These are phyloP conservation scores for Nannoperca australis DNA, from an alignment of 2,797 vertebrate species.

Conservation along the genomic window DNA sequence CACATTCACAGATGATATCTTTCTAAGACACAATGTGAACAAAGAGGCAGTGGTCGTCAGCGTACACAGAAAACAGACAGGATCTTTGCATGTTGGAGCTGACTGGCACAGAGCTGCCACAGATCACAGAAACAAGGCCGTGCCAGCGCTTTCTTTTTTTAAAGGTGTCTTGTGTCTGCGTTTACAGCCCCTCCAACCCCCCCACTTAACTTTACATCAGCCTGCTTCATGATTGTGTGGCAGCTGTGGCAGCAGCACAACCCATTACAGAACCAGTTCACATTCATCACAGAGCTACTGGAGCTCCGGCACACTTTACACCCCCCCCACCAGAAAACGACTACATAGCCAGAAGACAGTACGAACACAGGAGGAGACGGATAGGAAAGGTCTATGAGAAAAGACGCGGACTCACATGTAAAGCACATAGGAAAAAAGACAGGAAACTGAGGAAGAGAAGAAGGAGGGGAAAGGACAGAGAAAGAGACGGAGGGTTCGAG, in stretches of 20 bases:
- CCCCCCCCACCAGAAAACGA: slow-evolving; percentile 44
- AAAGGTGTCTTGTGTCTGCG: slow-evolving; percentile 1
- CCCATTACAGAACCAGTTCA: slow-evolving; percentile 58
- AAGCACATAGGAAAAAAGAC: slow-evolving; percentile 66
- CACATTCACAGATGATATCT: slow-evolving; percentile 55
- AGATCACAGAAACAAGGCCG: slow-evolving; percentile 62
- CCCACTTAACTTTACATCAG: neutral
- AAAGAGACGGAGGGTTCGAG: slow-evolving; percentile 59
- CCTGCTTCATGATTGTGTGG: slow-evolving; percentile 63
- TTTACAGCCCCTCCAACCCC: neutral
- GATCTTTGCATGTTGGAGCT: slow-evolving; percentile 63
- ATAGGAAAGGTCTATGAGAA: slow-evolving; percentile 35
- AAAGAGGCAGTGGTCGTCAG: slow-evolving; percentile 73
- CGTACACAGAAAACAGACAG: slow-evolving; percentile 71
- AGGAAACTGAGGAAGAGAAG: slow-evolving; percentile 17
- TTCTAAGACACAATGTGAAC: slow-evolving; percentile 59
- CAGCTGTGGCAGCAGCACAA: slow-evolving; percentile 72
- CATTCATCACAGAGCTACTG: slow-evolving; percentile 60
- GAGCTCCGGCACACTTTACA: slow-evolving; percentile 42
- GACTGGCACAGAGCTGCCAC: slow-evolving; percentile 74
- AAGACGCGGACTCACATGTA: slow-evolving; percentile 64
- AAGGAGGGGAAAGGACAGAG: slow-evolving; percentile 9
- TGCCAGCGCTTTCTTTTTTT: slow-evolving; percentile 1
- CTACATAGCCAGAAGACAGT: slow-evolving; percentile 35
- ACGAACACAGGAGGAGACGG: slow-evolving; percentile 42